Conservation (phyloP, 2,888 invertebrate genomes). For the Conomelus anceps region DNA sequence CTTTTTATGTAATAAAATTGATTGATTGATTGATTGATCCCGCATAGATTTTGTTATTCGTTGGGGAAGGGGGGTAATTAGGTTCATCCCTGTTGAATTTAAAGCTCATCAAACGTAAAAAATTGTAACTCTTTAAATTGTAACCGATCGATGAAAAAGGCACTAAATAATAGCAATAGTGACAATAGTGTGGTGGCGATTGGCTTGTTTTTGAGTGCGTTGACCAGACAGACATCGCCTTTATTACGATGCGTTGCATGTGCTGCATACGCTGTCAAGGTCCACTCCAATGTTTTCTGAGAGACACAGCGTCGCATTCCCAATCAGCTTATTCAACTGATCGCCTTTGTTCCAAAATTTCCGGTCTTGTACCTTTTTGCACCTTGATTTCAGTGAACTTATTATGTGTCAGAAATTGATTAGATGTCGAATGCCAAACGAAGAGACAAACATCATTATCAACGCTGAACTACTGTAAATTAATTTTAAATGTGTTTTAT, state of each 20-base stretch:
- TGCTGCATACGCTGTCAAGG: background rate
- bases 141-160: background rate
- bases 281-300: background rate
- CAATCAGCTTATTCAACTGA: background rate
- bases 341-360: background rate
- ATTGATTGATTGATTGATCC: too few species aligned
- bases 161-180: background rate
- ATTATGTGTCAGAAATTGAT: background rate
- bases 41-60: too few species aligned
- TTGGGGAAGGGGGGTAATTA: too few species aligned
- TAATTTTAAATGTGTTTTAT: too few species aligned
- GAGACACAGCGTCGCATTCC: background rate
- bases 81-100: too few species aligned
- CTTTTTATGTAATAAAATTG: too few species aligned
- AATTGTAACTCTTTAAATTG: too few species aligned
- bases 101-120: too few species aligned
- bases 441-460: too few species aligned
- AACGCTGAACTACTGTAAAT: too few species aligned
- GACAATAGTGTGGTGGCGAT: background rate
- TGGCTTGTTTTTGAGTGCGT: background rate
- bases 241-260: background rate
- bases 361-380: background rate
- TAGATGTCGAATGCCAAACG: background rate
- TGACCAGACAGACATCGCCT: background rate
- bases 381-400: background rate